A percentile compares a stretch with the other conserved stretches of the same genome.
Evolutionary conservation across 1,140 invertebrate species (phyloP).

Genomic region (Bicyclus anynana): DNA sequence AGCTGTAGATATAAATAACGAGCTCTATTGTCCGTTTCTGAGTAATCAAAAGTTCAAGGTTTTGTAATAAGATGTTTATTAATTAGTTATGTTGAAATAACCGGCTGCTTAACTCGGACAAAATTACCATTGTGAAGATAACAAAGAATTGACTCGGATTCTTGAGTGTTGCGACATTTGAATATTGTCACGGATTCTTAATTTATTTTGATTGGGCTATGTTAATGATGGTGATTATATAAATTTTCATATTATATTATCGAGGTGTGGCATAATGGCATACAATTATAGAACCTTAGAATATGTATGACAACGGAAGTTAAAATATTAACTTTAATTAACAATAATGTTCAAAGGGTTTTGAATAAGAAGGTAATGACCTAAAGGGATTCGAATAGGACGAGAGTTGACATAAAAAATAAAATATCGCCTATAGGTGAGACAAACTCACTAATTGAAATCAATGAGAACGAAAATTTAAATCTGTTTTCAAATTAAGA

Average conservation of each 20-base stretch:
- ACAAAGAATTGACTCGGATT: constrained; percentile 52
- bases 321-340: neutral
- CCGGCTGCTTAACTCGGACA: constrained; percentile 49
- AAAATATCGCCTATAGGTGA: constrained; percentile 10
- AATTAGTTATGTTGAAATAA: constrained; percentile 66
- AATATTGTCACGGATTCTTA: constrained; percentile 41
- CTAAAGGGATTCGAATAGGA: neutral
- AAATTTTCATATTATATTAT: constrained; percentile 18
- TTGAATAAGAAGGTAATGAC: neutral
- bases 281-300: neutral
- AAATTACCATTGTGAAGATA: constrained; percentile 53
- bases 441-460: constrained; percentile 30
- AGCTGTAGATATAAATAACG: constrained; percentile 58
- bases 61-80: constrained; percentile 66
- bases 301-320: neutral
- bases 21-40: constrained; percentile 63
- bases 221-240: constrained; percentile 29
- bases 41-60: constrained; percentile 72
- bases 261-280: constrained; percentile 16
- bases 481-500: constrained; percentile 40
- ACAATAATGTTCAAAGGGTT: neutral
- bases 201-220: constrained; percentile 29
- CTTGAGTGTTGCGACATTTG: constrained; percentile 41
- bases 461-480: constrained; percentile 29
- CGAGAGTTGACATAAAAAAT: neutral